phyloP scores from a whole-genome alignment of 2,888 invertebrate species.

The Pterostichus niger region DNA sequence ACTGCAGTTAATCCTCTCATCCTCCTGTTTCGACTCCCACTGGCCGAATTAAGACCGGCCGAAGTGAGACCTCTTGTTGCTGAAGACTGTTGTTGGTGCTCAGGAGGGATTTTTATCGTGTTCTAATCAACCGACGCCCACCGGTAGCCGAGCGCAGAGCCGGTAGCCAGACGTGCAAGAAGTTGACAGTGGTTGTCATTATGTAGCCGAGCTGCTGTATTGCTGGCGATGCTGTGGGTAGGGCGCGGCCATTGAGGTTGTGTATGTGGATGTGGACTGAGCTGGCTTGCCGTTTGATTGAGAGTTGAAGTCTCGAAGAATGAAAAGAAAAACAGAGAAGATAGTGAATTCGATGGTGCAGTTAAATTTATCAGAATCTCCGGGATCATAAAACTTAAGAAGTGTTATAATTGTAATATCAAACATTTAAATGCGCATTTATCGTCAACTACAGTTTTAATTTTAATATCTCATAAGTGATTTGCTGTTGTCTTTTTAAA shows the following conservation, averaged over 20 bases:
- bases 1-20: too few relatives aligned
- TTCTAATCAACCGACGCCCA: constrained; percentile 67
- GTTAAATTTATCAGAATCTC: too few relatives aligned
- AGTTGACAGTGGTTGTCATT: constrained; percentile 67
- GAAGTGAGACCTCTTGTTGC: neutral
- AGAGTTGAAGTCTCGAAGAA: constrained; percentile 33
- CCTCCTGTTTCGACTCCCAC: too few relatives aligned
- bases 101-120: constrained; percentile 64
- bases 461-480: too few relatives aligned
- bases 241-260: constrained; percentile 30
- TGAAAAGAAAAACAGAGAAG: too few relatives aligned
- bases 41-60: neutral
- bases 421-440: too few relatives aligned
- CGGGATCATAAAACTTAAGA: too few relatives aligned
- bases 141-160: constrained; percentile 60
- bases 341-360: too few relatives aligned
- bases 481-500: too few relatives aligned
- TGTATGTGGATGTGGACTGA: constrained; percentile 1
- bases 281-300: constrained; percentile 16
- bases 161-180: constrained; percentile 67
- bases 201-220: constrained; percentile 28
- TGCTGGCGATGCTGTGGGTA: constrained; percentile 40
- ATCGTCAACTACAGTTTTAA: too few relatives aligned
- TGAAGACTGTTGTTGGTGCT: constrained; percentile 8
- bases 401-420: too few relatives aligned